Evolutionary conservation across 53 echinoderm and acorn worm genomes (phyloP).

Genomic region (Holothuria scabra): DNA sequence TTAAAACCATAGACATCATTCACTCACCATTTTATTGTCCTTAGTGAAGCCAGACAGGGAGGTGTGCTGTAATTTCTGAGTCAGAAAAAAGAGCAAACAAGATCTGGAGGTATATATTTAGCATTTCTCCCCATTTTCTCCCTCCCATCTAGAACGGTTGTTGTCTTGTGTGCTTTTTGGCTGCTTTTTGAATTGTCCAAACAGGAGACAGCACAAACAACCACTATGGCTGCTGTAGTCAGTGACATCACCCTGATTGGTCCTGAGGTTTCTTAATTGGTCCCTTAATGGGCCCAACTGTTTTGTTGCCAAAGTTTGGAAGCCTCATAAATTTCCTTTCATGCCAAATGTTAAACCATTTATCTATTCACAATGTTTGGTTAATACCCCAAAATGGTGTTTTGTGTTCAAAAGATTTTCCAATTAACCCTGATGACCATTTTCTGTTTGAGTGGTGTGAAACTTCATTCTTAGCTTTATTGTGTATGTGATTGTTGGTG

Average conservation of each 20-base stretch:
- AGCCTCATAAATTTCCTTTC: constrained; percentile 16
- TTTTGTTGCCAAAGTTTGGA: neutral
- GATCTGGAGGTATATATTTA: too few species aligned
- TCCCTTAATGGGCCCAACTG: constrained; percentile 7
- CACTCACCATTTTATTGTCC: too few species aligned
- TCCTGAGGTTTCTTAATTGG: constrained; percentile 5
- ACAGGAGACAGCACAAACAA: constrained; percentile 24
- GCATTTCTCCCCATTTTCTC: too few species aligned
- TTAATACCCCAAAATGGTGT: neutral
- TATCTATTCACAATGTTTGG: neutral
- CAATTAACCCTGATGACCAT: constrained; percentile 30
- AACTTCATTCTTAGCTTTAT: neutral
- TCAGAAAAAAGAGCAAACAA: too few species aligned
- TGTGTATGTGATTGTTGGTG: constrained; percentile 9
- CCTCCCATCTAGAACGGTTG: too few species aligned
- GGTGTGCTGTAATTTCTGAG: too few species aligned
- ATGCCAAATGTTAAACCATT: constrained; percentile 32
- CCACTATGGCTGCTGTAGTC: constrained; percentile 14
- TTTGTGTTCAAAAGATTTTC: constrained; percentile 31
- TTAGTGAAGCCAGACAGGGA: too few species aligned
- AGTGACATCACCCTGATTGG: neutral
- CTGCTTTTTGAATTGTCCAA: neutral
- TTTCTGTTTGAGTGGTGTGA: constrained; percentile 9
- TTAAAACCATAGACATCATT: too few species aligned
- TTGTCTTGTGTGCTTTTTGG: neutral